phyloP scores from a whole-genome alignment of 2,888 invertebrate genomes.

The Mythimna ferrago region DNA sequence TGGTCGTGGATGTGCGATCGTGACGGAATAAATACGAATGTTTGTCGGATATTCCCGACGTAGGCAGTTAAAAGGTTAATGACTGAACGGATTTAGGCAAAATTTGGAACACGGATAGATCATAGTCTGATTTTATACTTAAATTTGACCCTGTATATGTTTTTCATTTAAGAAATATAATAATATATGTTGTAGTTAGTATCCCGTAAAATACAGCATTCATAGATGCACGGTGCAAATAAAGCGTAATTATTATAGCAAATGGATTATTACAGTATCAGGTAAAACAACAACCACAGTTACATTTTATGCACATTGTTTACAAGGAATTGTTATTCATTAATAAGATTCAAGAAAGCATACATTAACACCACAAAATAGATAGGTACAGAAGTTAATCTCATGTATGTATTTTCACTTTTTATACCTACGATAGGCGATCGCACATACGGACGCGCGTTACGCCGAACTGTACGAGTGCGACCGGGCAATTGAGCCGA shows the following conservation, averaged over 20 bases:
- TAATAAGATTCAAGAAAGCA: conserved; percentile 3
- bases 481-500: too few species aligned
- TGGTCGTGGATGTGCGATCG: too few species aligned
- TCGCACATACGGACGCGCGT: too few species aligned
- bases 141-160: conserved; percentile 1
- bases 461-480: too few species aligned
- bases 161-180: not conserved
- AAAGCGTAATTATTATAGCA: conserved; percentile 11
- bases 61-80: not conserved
- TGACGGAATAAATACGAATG: too few species aligned
- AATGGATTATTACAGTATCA: not conserved
- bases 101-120: not conserved
- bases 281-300: not conserved
- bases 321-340: not conserved
- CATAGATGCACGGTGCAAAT: conserved; percentile 20
- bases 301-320: conserved; percentile 6
- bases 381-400: too few species aligned
- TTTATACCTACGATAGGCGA: too few species aligned
- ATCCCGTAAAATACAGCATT: not conserved
- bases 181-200: conserved; percentile 9
- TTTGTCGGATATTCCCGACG: too few species aligned
- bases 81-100: not conserved
- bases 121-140: not conserved
- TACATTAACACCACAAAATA: not conserved
- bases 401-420: too few species aligned